phyloP scores from a whole-genome alignment of 2,113 vertebrate genomes.

The Typhlomys cinereus region DNA sequence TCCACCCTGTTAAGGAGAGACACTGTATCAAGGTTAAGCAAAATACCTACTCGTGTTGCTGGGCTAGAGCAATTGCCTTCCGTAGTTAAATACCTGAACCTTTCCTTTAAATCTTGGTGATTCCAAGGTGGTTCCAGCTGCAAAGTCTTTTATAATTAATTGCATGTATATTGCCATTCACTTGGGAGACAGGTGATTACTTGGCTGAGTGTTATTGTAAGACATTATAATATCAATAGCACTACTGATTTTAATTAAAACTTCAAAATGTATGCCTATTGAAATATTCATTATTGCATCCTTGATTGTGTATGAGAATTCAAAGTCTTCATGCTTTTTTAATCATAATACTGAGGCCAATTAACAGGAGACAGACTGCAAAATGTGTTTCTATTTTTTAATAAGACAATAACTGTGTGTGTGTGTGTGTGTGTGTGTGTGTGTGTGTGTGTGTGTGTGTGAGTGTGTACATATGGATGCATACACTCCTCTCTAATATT shows the following conservation, averaged over 20 bases:
- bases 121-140: constrained; percentile 74
- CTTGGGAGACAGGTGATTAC: constrained; percentile 84
- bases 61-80: constrained; percentile 61
- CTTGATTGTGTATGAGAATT: constrained; percentile 84
- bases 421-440: not conserved
- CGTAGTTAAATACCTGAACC: constrained; percentile 66
- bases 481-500: not conserved
- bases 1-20: not conserved
- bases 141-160: constrained; percentile 84
- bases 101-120: constrained; percentile 72
- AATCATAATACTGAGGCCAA: constrained; percentile 79
- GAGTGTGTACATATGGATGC: not conserved
- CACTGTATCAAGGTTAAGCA: constrained; percentile 71
- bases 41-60: constrained; percentile 63
- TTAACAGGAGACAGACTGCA: constrained; percentile 71
- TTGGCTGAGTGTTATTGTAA: constrained; percentile 80
- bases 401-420: constrained; percentile 19
- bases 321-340: constrained; percentile 79
- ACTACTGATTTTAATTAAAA: constrained; percentile 87
- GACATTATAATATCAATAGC: constrained; percentile 84
- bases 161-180: constrained; percentile 80
- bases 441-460: not conserved
- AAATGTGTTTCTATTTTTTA: constrained; percentile 53
- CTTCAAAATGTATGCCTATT: constrained; percentile 82
- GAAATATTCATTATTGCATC: constrained; percentile 85